Evolutionary conservation across 64 coral and sea anemone species (phyloP).

Genomic region (Cladopsammia gracilis): DNA sequence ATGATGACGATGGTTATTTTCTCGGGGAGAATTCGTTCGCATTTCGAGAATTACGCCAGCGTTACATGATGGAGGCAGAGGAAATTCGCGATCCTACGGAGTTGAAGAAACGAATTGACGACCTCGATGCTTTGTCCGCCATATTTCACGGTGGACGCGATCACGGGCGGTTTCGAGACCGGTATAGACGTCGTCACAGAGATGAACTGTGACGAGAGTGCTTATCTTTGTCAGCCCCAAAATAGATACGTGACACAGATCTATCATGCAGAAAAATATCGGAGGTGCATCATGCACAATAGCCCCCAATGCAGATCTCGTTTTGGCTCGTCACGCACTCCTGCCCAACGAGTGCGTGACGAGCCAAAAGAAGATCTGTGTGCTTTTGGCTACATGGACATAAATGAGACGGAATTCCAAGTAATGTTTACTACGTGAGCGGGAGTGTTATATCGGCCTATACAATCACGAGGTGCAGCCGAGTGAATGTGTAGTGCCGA

Average conservation of each 20-base stretch:
- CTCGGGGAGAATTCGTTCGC: conserved; percentile 18
- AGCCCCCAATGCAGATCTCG: too few relatives aligned
- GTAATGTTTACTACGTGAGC: too few relatives aligned
- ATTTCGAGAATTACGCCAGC: conserved; percentile 57
- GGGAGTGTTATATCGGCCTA: too few relatives aligned
- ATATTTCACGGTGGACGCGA: conserved; percentile 48
- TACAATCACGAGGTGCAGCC: too few relatives aligned
- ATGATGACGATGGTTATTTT: conserved; percentile 15
- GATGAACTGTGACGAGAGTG: conserved; percentile 14
- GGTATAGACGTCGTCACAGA: neutral
- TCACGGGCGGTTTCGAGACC: neutral
- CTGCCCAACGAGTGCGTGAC: too few relatives aligned
- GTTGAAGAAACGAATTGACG: conserved; percentile 75
- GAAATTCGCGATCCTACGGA: conserved; percentile 68
- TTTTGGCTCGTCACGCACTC: too few relatives aligned
- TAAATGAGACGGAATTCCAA: too few relatives aligned
- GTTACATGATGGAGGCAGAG: conserved; percentile 74
- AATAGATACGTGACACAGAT: too few relatives aligned
- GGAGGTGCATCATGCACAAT: too few relatives aligned
- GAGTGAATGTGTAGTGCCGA: too few relatives aligned
- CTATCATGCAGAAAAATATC: neutral
- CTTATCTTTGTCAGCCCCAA: neutral
- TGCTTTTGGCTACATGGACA: too few relatives aligned
- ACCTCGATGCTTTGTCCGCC: conserved; percentile 69
- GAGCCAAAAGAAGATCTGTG: too few relatives aligned